Percentiles rank a stretch among this genome's conserved stretches.
Evolutionary conservation across 2,113 vertebrate genomes (phyloP).

Genomic region (Gambusia affinis): DNA sequence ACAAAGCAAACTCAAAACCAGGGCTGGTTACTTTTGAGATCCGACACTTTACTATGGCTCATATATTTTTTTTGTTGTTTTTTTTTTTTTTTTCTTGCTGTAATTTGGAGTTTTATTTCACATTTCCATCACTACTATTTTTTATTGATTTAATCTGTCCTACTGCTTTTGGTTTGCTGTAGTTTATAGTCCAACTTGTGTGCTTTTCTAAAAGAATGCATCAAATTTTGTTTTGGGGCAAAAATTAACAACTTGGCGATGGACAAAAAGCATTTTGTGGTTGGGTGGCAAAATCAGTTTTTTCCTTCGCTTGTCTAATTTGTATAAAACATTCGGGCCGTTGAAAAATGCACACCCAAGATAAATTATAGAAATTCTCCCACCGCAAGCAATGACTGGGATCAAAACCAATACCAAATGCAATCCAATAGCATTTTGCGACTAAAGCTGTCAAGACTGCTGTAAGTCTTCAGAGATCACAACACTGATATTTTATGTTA

Average conservation of each 20-base stretch:
- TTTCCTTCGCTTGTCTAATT: background rate
- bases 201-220: no score
- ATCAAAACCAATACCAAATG: background rate
- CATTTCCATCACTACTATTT: no score
- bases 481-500: constrained; percentile 7
- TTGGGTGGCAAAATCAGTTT: constrained; percentile 10
- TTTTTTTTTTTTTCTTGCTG: no score
- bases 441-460: background rate
- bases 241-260: background rate
- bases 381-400: background rate
- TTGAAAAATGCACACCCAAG: background rate
- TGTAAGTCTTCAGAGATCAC: constrained; percentile 8
- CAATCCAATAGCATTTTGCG: background rate
- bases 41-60: no score
- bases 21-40: no score
- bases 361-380: background rate
- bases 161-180: no score
- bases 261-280: background rate
- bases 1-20: no score
- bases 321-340: background rate
- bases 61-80: no score
- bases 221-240: no score
- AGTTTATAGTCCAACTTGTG: no score
- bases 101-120: no score
- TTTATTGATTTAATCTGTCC: no score